Conservation (phyloP, 2,888 invertebrate genomes). For the Sinodicranocentrus sp. region DNA sequence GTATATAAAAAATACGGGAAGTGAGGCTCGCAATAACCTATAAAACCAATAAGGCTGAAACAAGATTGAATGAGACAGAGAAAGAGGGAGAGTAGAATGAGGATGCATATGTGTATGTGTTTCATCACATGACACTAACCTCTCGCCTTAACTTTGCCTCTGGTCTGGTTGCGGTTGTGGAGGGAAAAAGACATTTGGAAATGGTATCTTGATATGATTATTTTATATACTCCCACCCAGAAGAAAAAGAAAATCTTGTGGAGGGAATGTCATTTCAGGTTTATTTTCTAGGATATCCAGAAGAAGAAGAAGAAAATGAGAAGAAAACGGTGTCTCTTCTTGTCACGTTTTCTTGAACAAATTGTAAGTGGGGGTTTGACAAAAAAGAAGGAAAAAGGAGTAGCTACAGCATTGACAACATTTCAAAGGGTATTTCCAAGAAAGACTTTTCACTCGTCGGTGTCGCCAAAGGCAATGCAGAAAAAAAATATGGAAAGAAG, state of each 20-base stretch:
- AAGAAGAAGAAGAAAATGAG: not conserved
- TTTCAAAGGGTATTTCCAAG: no score
- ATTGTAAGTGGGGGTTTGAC: no score
- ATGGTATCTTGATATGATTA: constrained; percentile 13
- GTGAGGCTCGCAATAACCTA: constrained; percentile 38
- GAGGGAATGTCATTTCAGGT: not conserved
- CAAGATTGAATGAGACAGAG: constrained; percentile 73
- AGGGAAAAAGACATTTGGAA: constrained; percentile 13
- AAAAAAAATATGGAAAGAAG: no score
- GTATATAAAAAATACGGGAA: not conserved
- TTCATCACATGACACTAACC: not conserved
- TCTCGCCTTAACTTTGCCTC: no score
- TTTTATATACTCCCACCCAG: not conserved
- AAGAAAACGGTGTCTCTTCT: not conserved
- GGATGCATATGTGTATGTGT: no score
- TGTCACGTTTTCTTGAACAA: no score
- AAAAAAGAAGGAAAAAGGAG: no score
- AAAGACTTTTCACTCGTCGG: no score
- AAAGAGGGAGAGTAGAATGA: constrained; percentile 2
- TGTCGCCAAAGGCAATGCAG: no score
- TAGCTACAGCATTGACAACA: no score
- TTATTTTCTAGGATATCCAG: not conserved
- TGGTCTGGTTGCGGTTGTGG: no score
- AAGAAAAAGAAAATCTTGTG: not conserved
- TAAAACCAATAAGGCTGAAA: constrained; percentile 75